phyloP scores from a whole-genome alignment of 1,140 invertebrate genomes.

The Drosophila kurseongensis region DNA sequence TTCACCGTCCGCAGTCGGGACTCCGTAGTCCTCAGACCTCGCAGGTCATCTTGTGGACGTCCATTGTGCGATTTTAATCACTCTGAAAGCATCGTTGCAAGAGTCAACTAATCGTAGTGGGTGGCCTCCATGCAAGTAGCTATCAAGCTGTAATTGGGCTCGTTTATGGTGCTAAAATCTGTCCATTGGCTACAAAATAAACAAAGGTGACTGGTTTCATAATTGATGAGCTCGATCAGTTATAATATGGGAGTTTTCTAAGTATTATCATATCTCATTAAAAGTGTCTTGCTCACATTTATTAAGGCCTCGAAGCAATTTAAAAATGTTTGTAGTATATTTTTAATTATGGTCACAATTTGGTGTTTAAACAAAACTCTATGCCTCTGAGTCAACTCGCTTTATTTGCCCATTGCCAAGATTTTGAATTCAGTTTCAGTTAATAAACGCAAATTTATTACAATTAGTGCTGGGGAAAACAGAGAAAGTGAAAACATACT shows the following conservation, averaged over 20 bases:
- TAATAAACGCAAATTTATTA: conserved; percentile 78
- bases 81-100: conserved; percentile 67
- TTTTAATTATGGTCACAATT: conserved; percentile 61
- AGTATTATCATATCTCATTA: conserved; percentile 7
- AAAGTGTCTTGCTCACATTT: neutral
- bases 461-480: conserved; percentile 59
- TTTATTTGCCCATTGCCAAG: conserved; percentile 52
- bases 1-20: conserved; percentile 17
- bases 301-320: neutral
- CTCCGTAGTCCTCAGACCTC: conserved; percentile 8
- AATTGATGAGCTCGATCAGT: neutral
- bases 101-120: conserved; percentile 65
- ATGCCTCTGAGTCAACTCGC: neutral
- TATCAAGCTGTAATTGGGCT: conserved; percentile 37
- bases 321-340: conserved; percentile 24
- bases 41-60: conserved; percentile 61
- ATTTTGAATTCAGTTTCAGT: conserved; percentile 44
- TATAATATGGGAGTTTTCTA: neutral
- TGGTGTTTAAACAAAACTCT: conserved; percentile 4
- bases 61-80: conserved; percentile 76
- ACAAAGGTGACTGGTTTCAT: too few species aligned
- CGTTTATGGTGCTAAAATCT: neutral
- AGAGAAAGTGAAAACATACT: conserved; percentile 33
- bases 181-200: too few species aligned
- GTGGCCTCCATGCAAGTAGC: conserved; percentile 52